Evolutionary conservation across 2,113 vertebrate species (phyloP), one percentile per base, ranked within the genome.

Genomic region (Meriones unguiculatus): DNA sequence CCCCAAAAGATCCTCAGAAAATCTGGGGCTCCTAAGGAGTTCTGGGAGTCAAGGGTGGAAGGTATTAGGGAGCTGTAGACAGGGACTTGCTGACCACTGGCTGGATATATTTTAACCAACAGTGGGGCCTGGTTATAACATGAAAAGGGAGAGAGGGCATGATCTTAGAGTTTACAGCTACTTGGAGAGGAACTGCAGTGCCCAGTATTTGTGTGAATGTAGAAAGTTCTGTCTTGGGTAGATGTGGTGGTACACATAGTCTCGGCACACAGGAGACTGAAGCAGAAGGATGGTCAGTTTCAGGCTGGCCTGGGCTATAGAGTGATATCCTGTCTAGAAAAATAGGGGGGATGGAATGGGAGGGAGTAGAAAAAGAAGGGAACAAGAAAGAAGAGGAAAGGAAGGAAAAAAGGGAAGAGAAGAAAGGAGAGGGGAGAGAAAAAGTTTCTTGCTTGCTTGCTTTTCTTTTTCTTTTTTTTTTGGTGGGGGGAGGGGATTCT

Each of bases 171-270:
- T 30, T 30, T 15, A 25, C 13, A 38, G 22, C 8, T 11, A 12
- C 14, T 22, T 10, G 4, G 57, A 82, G 35, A 54, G n/a, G 25
- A 64, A 41, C 20, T 1, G 25, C 2, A 20, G 41, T 2, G 46
- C 0, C 4, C 35, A 32, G 28, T 0, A 7, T 30, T 10, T 17
- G 11, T 28, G 7, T 22, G 38, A 72, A 12, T 6, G 1, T 1
- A 17, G 80, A 75, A 41, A 62, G 6, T 32, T 50, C 80, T 22
- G 30, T 62, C 15, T 50, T 46, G 0, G 35, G 15, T 18, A 1
- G 7, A 28, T 57, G 22, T 41, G 52, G 52, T 73, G 35, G 15
- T 13, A 30, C 35, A 59, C 0, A 4, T 8, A 25, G 52, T 89
- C 69, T 73, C 35, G 38, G 22, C 22, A 30, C 35, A 59, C 24